phyloP scores from a whole-genome alignment of 2,888 invertebrate species.

The Ceriagrion tenellum region DNA sequence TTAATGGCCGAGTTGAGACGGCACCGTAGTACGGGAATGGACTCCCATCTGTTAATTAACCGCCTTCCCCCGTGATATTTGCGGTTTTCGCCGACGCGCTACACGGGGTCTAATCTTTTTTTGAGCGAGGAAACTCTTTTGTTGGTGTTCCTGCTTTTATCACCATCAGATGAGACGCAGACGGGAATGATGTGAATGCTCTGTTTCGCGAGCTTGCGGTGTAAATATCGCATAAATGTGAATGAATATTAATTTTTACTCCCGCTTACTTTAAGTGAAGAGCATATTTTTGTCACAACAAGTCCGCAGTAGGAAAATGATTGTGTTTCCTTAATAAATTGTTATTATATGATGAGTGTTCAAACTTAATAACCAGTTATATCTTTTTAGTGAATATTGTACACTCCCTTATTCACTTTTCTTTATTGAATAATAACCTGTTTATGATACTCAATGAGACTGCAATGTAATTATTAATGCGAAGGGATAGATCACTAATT shows the following conservation, averaged over 20 bases:
- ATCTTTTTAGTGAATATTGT: too few species aligned
- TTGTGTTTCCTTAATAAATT: too few species aligned
- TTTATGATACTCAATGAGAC: too few species aligned
- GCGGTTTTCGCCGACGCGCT: neutral
- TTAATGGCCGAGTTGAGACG: neutral
- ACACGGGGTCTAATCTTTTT: neutral
- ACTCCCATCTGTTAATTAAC: conserved; percentile 38
- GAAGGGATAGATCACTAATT: too few species aligned
- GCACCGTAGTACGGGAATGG: neutral
- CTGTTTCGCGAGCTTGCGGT: neutral
- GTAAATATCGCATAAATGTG: neutral
- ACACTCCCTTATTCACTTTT: too few species aligned
- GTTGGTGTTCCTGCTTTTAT: neutral
- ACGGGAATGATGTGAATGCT: neutral
- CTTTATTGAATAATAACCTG: too few species aligned
- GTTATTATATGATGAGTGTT: too few species aligned
- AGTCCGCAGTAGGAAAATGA: too few species aligned
- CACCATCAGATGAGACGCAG: neutral
- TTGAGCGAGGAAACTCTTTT: neutral
- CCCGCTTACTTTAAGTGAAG: neutral
- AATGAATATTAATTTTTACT: neutral
- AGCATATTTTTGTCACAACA: too few species aligned
- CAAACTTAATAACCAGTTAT: too few species aligned
- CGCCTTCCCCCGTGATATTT: neutral
- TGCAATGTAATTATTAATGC: too few species aligned